phyloP scores from a whole-genome alignment of 2,888 invertebrate genomes.

The Epicampocera succincta region DNA sequence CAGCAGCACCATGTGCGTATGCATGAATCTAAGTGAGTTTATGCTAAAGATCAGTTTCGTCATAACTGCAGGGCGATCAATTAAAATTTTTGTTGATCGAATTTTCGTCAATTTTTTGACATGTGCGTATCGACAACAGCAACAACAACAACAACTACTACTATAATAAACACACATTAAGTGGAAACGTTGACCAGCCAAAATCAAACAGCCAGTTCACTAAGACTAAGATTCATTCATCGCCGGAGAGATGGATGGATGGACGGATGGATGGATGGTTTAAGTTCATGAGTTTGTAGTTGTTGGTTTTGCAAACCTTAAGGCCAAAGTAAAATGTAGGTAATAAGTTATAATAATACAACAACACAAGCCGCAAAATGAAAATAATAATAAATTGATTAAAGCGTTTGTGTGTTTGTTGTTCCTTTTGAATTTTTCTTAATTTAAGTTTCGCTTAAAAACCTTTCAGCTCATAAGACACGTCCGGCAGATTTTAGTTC shows the following conservation, averaged over 20 bases:
- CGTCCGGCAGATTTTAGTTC: conserved; percentile 15
- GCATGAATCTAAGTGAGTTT: not conserved
- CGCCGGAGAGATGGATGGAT: not conserved
- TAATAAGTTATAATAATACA: conserved; percentile 55
- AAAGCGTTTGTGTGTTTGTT: conserved; percentile 78
- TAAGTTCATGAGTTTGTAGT: conserved; percentile 26
- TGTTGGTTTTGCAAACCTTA: conserved; percentile 29
- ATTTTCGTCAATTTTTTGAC: conserved; percentile 82
- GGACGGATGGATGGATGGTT: conserved; percentile 6
- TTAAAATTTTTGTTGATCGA: conserved; percentile 82
- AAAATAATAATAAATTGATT: conserved; percentile 75
- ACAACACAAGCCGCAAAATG: conserved; percentile 32
- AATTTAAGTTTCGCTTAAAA: conserved; percentile 43
- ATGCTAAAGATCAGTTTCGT: conserved; percentile 78
- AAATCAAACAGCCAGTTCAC: conserved; percentile 52
- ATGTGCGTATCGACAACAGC: conserved; percentile 74
- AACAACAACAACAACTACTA: too few relatives aligned
- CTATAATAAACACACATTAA: conserved; percentile 39
- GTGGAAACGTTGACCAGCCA: conserved; percentile 6
- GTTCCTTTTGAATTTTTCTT: conserved; percentile 15
- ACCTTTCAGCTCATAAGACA: conserved; percentile 40
- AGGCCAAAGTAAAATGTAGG: conserved; percentile 51
- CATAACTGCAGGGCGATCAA: conserved; percentile 82
- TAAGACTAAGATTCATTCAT: conserved; percentile 55
- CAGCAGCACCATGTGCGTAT: conserved; percentile 27